Evolutionary conservation across 2,888 invertebrate genomes (phyloP).

Genomic region (Parnassius glacialis): DNA sequence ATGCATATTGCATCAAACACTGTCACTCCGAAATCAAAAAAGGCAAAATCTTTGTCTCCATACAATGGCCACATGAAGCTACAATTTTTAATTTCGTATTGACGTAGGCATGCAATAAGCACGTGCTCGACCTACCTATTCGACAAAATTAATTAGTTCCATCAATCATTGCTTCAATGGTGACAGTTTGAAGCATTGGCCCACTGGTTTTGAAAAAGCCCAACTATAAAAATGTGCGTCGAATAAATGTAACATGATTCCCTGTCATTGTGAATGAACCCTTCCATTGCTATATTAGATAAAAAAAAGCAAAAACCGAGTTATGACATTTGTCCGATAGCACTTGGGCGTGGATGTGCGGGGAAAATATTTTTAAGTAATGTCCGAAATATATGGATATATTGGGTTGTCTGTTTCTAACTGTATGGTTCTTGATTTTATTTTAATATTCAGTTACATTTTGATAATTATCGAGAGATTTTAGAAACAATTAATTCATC

Average conservation of each 20-base stretch:
- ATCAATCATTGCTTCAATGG: conserved; percentile 74
- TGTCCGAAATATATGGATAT: conserved; percentile 26
- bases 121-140: conserved; percentile 49
- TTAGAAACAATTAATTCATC: no score
- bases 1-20: not conserved
- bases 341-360: conserved; percentile 58
- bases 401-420: not conserved
- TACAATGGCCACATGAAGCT: conserved; percentile 46
- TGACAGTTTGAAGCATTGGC: conserved; percentile 58
- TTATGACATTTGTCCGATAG: conserved; percentile 47
- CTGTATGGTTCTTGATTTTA: no score
- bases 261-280: conserved; percentile 64
- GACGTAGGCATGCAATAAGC: conserved; percentile 56
- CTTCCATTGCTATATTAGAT: conserved; percentile 45
- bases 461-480: no score
- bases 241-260: conserved; percentile 73
- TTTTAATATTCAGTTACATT: no score
- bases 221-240: conserved; percentile 42
- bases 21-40: conserved; percentile 39
- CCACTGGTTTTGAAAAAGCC: conserved; percentile 66
- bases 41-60: conserved; percentile 48
- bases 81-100: conserved; percentile 61
- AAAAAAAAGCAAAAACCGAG: conserved; percentile 39
- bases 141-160: conserved; percentile 79
- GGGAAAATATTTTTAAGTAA: conserved; percentile 66